Conservation (phyloP, 2,113 vertebrate species). For the Xyliphius kryptos region DNA sequence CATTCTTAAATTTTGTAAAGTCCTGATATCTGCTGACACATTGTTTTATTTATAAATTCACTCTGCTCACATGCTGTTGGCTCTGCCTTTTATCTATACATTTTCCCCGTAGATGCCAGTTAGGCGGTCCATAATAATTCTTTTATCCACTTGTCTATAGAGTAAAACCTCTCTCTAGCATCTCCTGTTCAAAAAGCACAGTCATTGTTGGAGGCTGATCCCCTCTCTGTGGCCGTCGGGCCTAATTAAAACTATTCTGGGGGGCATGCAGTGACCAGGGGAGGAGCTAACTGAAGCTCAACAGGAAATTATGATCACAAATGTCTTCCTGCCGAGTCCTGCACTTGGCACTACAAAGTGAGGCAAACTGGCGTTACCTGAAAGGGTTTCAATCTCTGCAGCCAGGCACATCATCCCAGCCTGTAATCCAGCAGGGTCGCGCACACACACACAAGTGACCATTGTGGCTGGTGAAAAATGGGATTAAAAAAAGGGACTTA, state of each 20-base stretch:
- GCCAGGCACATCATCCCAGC: constrained; percentile 97
- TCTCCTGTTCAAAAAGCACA: constrained; percentile 86
- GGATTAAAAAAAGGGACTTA: constrained; percentile 99
- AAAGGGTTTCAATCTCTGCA: constrained; percentile 97
- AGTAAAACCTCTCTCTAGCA: constrained; percentile 66
- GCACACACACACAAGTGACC: constrained; percentile 98
- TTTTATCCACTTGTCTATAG: constrained; percentile 15
- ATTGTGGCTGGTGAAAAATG: constrained; percentile 95
- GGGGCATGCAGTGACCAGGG: constrained; percentile 76
- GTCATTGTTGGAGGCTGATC: constrained; percentile 94
- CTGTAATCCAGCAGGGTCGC: constrained; percentile 91
- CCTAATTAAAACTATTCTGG: constrained; percentile 97
- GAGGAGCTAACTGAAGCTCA: constrained; percentile 79
- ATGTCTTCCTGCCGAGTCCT: constrained; percentile 94
- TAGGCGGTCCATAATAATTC: constrained; percentile 34
- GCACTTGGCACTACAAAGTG: constrained; percentile 96
- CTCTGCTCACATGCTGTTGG: no score
- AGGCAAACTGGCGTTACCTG: constrained; percentile 81
- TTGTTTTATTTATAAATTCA: no score
- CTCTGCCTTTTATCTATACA: constrained; percentile 17
- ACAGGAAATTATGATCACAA: constrained; percentile 99
- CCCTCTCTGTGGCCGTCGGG: constrained; percentile 95
- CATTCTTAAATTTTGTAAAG: no score
- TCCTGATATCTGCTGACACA: no score
- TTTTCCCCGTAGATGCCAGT: constrained; percentile 8